Evolutionary conservation across 2,113 vertebrate genomes (phyloP).

Genomic region (Microcebus ravelobensis): DNA sequence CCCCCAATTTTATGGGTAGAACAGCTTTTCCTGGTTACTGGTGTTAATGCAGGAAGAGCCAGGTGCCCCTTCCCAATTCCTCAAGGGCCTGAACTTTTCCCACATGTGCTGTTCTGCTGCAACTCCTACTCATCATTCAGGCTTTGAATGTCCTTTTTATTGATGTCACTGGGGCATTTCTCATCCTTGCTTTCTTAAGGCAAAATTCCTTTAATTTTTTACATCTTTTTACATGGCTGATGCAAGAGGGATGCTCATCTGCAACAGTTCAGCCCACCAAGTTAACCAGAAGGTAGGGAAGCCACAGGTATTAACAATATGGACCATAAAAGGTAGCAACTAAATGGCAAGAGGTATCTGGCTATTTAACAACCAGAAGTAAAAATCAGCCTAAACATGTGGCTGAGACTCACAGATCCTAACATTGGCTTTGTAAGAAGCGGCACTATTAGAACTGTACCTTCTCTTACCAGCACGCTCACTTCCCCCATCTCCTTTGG

Average conservation of each 20-base stretch:
- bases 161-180: background rate
- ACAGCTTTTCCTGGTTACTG: background rate
- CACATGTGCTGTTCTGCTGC: fast-evolving
- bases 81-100: background rate
- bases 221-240: background rate
- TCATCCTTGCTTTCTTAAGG: background rate
- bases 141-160: background rate
- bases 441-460: background rate
- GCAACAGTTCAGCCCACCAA: background rate
- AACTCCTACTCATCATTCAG: background rate
- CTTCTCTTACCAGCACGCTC: background rate
- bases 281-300: background rate
- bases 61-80: background rate
- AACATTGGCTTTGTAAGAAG: background rate
- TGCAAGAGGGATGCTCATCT: background rate
- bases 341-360: background rate
- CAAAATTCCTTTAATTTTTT: background rate
- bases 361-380: background rate
- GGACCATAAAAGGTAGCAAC: background rate
- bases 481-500: background rate
- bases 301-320: background rate
- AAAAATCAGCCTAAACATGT: background rate
- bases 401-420: background rate
- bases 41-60: background rate
- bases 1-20: background rate